Evolutionary conservation across 1,140 invertebrate species (phyloP), one percentile per base, ranked within the genome.

Genomic region (Pogonomyrmex barbatus): DNA sequence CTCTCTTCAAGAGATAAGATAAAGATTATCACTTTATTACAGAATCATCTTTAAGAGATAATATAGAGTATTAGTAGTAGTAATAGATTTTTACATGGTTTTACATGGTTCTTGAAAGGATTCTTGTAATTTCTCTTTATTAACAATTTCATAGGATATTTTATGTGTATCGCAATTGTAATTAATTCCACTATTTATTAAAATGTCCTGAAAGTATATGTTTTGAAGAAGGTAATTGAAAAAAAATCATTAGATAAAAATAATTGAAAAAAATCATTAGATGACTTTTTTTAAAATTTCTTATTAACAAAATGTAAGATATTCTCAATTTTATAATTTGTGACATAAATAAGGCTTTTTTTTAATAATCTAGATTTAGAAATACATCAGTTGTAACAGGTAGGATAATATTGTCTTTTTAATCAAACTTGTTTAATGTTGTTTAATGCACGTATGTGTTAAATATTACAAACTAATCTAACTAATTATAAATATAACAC

Each of bases 401-500:
- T 68, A 0, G 4, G 4, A 45, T 67, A 24, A 45, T 9, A 8
- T 67, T 67, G 39, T 8, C n/a, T 45, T 67, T 67, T 67, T 45
- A 42, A 67, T n/a, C 17, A n/a, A 65, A n/a, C n/a, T 42, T 67
- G 42, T 45, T 3, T 58, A 8, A 5, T 63, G 9, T 63, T n/a
- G n/a, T n/a, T n/a, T 8, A 8, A 70, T 52, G 12, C 24, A 2
- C 30, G 10, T 58, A 10, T 65, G 30, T 71, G 17, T 52, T 9
- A 79, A 30, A 14, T 45, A 36, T 67, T 87, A 58, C 10, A 67
- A 67, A 67, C 8, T 67, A 67, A 67, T 12, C 42, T 2, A 33
- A 8, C 10, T 14, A 17, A 56, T 71, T 73, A 56, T 73, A 56
- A 56, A 24, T 67, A 10, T 67, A 67, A 24, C 6, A 14, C 30